Conservation (phyloP, 2,888 invertebrate species). For the Isotomurus palustris region DNA sequence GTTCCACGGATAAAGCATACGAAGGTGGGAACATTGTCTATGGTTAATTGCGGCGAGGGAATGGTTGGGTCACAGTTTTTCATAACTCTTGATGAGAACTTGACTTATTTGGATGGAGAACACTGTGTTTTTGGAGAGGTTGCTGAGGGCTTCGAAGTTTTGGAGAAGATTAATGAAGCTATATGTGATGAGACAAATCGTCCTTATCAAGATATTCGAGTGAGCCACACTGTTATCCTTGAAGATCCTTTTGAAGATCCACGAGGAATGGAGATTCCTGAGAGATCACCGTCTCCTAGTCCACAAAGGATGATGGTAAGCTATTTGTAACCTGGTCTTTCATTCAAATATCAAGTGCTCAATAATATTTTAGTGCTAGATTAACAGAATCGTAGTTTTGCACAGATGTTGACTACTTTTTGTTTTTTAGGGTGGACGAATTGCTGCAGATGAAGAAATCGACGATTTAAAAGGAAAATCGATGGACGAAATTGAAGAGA, state of each 20-base stretch:
- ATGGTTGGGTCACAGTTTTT: constrained; percentile 95
- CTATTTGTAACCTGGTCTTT: neutral
- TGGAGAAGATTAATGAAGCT: constrained; percentile 85
- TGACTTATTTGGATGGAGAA: constrained; percentile 81
- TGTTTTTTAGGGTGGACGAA: constrained; percentile 66
- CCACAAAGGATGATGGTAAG: constrained; percentile 58
- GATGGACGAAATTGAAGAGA: constrained; percentile 78
- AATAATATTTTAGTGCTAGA: too few species aligned
- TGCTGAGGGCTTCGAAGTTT: constrained; percentile 74
- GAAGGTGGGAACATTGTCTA: constrained; percentile 79
- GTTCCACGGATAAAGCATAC: constrained; percentile 87
- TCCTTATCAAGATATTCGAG: constrained; percentile 91
- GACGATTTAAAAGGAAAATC: constrained; percentile 83
- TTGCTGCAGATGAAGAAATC: constrained; percentile 88
- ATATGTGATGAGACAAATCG: constrained; percentile 84
- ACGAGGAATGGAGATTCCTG: constrained; percentile 67
- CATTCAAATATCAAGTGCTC: neutral
- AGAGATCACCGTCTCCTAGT: constrained; percentile 83
- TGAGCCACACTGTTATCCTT: constrained; percentile 91
- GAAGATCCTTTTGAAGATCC: constrained; percentile 96
- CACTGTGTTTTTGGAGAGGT: constrained; percentile 97
- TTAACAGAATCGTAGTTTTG: too few species aligned
- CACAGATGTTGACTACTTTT: constrained; percentile 1
- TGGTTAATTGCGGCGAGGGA: constrained; percentile 88
- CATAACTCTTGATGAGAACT: constrained; percentile 79